phyloP scores from a whole-genome alignment of 2,113 vertebrate species.

The Eurypyga helias region DNA sequence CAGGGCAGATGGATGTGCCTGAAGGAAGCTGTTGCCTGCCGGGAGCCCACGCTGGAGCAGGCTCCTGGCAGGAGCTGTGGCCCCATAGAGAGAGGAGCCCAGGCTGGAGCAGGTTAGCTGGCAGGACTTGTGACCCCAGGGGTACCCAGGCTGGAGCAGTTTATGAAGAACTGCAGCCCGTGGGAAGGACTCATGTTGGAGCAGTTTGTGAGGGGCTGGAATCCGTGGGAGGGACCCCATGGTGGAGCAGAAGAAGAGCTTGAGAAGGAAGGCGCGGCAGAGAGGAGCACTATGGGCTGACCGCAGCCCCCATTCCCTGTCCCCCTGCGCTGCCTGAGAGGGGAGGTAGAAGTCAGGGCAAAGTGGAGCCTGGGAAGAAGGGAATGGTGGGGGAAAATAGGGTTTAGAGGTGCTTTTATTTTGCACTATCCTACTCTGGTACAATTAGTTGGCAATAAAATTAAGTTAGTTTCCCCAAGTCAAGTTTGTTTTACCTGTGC shows the following conservation, averaged over 20 bases:
- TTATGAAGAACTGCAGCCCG: neutral
- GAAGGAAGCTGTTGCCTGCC: no score
- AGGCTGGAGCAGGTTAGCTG: neutral
- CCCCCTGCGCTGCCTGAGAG: neutral
- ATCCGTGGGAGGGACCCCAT: neutral
- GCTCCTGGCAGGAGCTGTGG: no score
- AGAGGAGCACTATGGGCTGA: rapidly evolving
- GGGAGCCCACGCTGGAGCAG: neutral
- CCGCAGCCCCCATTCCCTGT: neutral
- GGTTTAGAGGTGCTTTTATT: neutral
- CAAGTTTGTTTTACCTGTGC: neutral
- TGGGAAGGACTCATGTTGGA: rapidly evolving
- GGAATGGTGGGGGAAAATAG: neutral
- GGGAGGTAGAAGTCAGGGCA: neutral
- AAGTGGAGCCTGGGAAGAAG: neutral
- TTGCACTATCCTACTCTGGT: neutral
- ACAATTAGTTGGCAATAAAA: neutral
- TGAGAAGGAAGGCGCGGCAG: neutral
- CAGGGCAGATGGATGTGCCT: no score
- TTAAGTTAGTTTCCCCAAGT: neutral
- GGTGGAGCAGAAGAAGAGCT: neutral
- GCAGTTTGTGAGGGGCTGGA: neutral
- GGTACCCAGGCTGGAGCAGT: neutral
- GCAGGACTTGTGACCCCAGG: neutral
- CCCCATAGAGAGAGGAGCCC: neutral